A percentile compares a stretch with the other conserved stretches of the same genome.
phyloP scores from a whole-genome alignment of 2,113 vertebrate species.

The Mastomys natalensis region DNA sequence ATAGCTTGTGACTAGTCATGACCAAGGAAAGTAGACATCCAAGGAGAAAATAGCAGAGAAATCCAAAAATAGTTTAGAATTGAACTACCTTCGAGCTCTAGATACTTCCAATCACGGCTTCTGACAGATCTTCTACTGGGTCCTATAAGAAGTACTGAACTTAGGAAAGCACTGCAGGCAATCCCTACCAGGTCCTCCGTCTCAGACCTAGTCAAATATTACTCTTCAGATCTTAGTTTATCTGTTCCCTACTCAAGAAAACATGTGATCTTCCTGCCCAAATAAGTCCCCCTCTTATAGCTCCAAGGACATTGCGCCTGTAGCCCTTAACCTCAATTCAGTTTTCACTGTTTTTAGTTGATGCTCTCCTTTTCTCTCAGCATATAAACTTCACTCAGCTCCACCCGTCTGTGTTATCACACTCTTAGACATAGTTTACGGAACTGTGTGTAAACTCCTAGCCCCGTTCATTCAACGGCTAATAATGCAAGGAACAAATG shows the following conservation, averaged over 20 bases:
- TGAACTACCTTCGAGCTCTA: not conserved
- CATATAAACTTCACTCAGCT: not conserved
- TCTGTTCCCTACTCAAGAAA: not conserved
- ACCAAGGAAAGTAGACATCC: not conserved
- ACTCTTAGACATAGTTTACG: not conserved
- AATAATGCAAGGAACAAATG: not conserved
- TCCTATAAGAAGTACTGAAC: not conserved
- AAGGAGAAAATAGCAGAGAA: not conserved
- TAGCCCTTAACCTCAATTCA: not conserved
- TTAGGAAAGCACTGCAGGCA: not conserved
- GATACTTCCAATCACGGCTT: not conserved
- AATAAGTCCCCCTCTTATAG: not conserved
- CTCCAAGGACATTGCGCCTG: not conserved
- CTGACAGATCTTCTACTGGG: not conserved
- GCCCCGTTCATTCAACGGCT: not conserved
- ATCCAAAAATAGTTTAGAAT: not conserved
- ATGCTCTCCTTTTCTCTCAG: not conserved
- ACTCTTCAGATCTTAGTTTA: not conserved
- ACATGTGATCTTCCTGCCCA: not conserved
- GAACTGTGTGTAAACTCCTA: not conserved
- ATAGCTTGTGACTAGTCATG: not conserved
- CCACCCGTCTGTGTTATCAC: not conserved
- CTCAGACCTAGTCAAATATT: not conserved
- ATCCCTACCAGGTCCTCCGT: not conserved
- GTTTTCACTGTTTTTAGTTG: not conserved